Base-by-base conservation (phyloP, 2,797 vertebrate species). In the Myotis myotis region DNA sequence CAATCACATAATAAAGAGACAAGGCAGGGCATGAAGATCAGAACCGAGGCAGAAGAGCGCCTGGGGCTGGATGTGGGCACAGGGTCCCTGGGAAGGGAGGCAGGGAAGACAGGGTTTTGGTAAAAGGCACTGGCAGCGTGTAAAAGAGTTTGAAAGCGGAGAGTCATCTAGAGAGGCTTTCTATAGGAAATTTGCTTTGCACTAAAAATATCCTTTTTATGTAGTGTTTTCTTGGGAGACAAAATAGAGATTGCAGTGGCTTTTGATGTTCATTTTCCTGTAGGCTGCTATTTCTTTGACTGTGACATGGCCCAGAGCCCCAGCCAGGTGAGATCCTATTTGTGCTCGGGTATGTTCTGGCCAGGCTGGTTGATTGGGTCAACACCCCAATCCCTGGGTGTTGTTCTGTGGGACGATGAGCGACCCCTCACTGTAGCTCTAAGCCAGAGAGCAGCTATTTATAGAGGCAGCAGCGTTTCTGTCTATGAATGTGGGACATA, bases 201-300 rank as follows among this genome's bases (percentile, higher is more conserved):
- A 33, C 41, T 25, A 28, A 57, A 93, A 91, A 47, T 30, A 23
- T 25, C 92, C 51, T 71, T 51, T 84, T n/a, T 84, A 38, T 25
- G 28, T 76, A 57, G 23, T 47, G 53, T 78, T 75, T 79, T 62
- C 60, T 89, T 80, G 2, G 83, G 78, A 76, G 57, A 55, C 9
- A 3, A 1, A 15, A 53, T 41, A 41, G 55, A 85, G 70, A 74
- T 79, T 92, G 47, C n/a, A 51, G 0, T 36, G 41, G 47, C 64
- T 94, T 78, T 93, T 36, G 55, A 82, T 86, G 41, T 53, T 41
- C 13, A 41, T 80, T 91, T 89, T 71, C 55, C 74, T 30, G 57
- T 70, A 88, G 68, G 13, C n/a, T 49, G 33, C 60, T 38, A 6
- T 55, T 71, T 76, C 92, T 90, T 78, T 55, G 38, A 75, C 12